Percentiles rank a stretch among this genome's conserved stretches.
Conservation (phyloP, 2,113 vertebrate genomes). For the Calypte anna region DNA sequence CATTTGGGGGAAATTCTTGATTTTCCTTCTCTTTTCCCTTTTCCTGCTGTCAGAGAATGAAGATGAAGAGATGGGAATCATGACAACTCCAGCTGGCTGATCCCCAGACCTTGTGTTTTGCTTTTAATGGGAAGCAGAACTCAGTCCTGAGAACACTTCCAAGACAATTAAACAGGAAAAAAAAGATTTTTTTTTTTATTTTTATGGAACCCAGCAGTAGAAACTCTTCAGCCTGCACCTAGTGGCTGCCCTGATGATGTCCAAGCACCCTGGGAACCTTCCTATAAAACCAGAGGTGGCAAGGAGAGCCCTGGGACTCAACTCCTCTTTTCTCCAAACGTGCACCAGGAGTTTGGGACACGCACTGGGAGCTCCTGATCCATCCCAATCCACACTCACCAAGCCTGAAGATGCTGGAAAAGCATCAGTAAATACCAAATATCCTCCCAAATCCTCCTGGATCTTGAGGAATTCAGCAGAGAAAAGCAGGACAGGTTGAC, state of each 20-base stretch:
- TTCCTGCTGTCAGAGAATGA: background rate
- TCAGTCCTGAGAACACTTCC: background rate
- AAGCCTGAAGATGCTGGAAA: background rate
- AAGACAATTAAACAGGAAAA: background rate
- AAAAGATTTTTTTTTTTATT: background rate
- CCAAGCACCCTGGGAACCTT: background rate
- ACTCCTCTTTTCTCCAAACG: background rate
- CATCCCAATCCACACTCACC: background rate
- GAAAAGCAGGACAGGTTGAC: background rate
- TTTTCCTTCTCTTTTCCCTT: background rate
- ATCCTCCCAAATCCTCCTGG: background rate
- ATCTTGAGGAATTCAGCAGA: too few species aligned
- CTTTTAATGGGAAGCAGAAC: background rate
- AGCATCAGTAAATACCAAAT: background rate
- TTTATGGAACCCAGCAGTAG: background rate
- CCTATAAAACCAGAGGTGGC: background rate
- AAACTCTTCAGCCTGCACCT: background rate
- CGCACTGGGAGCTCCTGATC: background rate
- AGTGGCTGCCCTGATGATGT: fast-evolving
- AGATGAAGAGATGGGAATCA: background rate
- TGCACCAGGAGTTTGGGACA: background rate
- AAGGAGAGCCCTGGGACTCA: background rate
- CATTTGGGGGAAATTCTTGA: background rate
- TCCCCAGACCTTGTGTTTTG: background rate
- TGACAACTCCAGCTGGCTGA: background rate